These are phyloP conservation scores for Drosophila merina DNA, from an alignment of 2,888 invertebrate species.

Conservation along the genomic window DNA sequence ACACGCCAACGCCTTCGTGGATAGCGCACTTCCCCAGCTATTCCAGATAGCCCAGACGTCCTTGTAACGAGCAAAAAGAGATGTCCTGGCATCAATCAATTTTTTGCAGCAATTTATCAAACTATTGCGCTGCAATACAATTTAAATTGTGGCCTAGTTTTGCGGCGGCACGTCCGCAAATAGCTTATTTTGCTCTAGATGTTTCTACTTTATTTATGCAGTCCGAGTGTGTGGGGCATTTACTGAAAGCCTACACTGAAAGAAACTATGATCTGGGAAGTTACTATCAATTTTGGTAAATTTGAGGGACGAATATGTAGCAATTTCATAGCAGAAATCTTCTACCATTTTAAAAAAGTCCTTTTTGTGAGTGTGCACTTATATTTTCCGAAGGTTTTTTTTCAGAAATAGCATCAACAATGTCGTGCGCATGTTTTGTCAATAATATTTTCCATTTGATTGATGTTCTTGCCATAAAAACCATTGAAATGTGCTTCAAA, in stretches of 20 bases:
- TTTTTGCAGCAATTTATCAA: conserved; percentile 76
- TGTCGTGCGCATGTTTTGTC: conserved; percentile 69
- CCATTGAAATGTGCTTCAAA: conserved; percentile 75
- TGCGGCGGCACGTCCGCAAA: conserved; percentile 64
- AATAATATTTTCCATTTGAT: conserved; percentile 76
- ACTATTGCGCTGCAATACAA: conserved; percentile 59
- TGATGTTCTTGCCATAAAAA: conserved; percentile 72
- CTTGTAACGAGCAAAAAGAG: background rate
- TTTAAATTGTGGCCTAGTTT: conserved; percentile 55
- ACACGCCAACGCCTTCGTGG: conserved; percentile 42
- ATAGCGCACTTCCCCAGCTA: background rate
- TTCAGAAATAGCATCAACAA: conserved; percentile 50
- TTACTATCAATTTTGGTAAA: background rate
- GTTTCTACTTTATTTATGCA: conserved; percentile 14
- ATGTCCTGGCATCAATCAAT: conserved; percentile 69
- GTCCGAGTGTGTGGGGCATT: conserved; percentile 3
- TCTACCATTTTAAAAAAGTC: background rate
- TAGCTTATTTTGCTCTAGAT: conserved; percentile 34
- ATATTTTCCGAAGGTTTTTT: conserved; percentile 24
- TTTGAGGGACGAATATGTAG: background rate
- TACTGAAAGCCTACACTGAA: conserved; percentile 15
- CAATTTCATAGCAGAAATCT: too few relatives aligned
- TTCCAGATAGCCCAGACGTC: conserved; percentile 4
- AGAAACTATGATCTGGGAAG: background rate
- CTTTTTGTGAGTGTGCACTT: conserved; percentile 12